Evolutionary conservation across 2,797 vertebrate genomes (phyloP).

Genomic region (Centroberyx gerrardi): DNA sequence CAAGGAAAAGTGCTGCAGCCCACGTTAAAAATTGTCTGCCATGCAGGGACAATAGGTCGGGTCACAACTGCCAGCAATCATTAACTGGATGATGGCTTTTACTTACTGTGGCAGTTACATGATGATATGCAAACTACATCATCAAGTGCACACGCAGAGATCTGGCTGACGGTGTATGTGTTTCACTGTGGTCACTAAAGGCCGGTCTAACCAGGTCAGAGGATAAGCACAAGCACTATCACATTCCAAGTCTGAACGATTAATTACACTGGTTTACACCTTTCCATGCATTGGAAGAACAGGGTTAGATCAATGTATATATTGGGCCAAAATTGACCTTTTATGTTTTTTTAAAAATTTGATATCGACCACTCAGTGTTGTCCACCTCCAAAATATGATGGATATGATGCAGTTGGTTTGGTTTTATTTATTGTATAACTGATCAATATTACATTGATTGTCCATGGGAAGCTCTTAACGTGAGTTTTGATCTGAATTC

Average conservation of each 20-base stretch:
- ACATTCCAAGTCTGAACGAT: not conserved
- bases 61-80: constrained; percentile 54
- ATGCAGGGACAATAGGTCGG: not conserved
- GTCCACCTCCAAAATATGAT: too few species aligned
- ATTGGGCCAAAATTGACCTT: not conserved
- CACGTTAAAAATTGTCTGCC: constrained; percentile 56
- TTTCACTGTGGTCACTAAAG: not conserved
- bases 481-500: too few species aligned
- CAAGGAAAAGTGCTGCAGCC: constrained; percentile 71
- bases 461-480: not conserved
- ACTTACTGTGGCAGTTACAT: constrained; percentile 53
- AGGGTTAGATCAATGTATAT: not conserved
- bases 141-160: not conserved
- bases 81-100: constrained; percentile 50
- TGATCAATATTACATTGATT: not conserved
- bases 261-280: not conserved
- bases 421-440: not conserved
- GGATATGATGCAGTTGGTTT: too few species aligned
- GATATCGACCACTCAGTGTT: too few species aligned
- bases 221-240: too few species aligned
- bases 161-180: not conserved
- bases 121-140: constrained; percentile 34
- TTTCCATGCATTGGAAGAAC: not conserved
- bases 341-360: too few species aligned
- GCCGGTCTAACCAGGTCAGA: not conserved